Percentiles rank a stretch among this genome's conserved stretches.
These are phyloP conservation scores for Apogon hyalosoma DNA, from an alignment of 2,797 vertebrate genomes.

Conservation along the genomic window DNA sequence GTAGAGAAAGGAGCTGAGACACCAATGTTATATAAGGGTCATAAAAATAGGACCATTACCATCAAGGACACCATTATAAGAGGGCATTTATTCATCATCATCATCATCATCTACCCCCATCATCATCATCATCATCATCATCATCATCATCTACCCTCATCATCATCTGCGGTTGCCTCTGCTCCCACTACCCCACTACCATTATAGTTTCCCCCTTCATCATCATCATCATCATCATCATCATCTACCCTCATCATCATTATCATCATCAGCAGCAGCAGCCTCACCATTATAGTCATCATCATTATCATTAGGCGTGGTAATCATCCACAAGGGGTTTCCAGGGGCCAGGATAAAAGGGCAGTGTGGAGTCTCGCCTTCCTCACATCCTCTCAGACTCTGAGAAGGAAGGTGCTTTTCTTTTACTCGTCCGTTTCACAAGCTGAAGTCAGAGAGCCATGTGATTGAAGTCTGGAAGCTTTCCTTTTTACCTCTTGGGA, in stretches of 20 bases:
- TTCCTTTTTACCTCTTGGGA: constrained; percentile 21
- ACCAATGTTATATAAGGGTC: constrained; percentile 83
- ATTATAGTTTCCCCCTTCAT: constrained; percentile 67
- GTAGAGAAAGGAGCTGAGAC: constrained; percentile 72
- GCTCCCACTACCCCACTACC: constrained; percentile 64
- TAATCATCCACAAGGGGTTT: constrained; percentile 86
- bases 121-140: constrained; percentile 44
- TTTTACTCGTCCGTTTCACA: constrained; percentile 9
- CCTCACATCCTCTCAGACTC: constrained; percentile 66
- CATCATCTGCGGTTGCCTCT: constrained; percentile 57
- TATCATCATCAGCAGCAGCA: constrained; percentile 72
- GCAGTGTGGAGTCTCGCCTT: constrained; percentile 61
- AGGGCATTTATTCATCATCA: constrained; percentile 86
- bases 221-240: constrained; percentile 65
- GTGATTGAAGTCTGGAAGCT: background rate
- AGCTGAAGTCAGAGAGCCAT: background rate
- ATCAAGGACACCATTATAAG: constrained; percentile 86
- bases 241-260: constrained; percentile 62
- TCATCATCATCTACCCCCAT: constrained; percentile 78
- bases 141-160: constrained; percentile 76
- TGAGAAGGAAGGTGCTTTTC: constrained; percentile 47
- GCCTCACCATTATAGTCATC: constrained; percentile 85
- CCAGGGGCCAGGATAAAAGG: constrained; percentile 81
- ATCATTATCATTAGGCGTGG: constrained; percentile 88
- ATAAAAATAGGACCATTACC: constrained; percentile 85